phyloP scores from a whole-genome alignment of 2,113 vertebrate genomes.

The Variabilichromis moorii region DNA sequence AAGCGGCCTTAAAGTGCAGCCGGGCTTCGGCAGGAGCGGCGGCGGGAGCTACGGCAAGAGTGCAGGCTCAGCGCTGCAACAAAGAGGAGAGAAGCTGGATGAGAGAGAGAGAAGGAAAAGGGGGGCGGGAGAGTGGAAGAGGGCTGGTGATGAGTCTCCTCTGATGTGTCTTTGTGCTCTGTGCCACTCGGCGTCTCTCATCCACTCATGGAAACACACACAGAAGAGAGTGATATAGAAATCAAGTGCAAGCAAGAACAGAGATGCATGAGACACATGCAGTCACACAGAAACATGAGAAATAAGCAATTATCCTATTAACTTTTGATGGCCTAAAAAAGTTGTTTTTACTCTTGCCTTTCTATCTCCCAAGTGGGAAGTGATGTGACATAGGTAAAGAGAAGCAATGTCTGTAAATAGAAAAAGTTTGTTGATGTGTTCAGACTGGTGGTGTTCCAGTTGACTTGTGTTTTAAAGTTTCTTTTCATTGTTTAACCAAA shows the following conservation, averaged over 20 bases:
- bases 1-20: constrained; percentile 61
- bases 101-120: constrained; percentile 4
- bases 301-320: constrained; percentile 65
- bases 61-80: constrained; percentile 67
- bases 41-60: constrained; percentile 48
- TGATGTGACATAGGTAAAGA: neutral
- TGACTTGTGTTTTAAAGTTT: neutral
- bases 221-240: constrained; percentile 10
- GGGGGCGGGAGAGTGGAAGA: neutral
- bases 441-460: neutral
- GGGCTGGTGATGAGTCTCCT: constrained; percentile 29
- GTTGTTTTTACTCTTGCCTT: constrained; percentile 38
- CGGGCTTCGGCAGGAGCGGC: constrained; percentile 34
- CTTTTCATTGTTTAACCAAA: neutral
- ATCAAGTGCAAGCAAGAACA: constrained; percentile 11
- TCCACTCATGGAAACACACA: constrained; percentile 28
- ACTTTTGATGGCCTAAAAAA: constrained; percentile 63
- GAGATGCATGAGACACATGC: neutral
- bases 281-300: constrained; percentile 17
- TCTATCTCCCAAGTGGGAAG: constrained; percentile 13
- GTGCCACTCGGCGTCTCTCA: constrained; percentile 44
- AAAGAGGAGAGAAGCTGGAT: constrained; percentile 54
- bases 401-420: constrained; percentile 19
- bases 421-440: constrained; percentile 12
- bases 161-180: constrained; percentile 60